Evolutionary conservation across 2,888 invertebrate genomes (phyloP), one percentile per base, ranked within the genome.

Genomic region (Platycheirus albimanus): DNA sequence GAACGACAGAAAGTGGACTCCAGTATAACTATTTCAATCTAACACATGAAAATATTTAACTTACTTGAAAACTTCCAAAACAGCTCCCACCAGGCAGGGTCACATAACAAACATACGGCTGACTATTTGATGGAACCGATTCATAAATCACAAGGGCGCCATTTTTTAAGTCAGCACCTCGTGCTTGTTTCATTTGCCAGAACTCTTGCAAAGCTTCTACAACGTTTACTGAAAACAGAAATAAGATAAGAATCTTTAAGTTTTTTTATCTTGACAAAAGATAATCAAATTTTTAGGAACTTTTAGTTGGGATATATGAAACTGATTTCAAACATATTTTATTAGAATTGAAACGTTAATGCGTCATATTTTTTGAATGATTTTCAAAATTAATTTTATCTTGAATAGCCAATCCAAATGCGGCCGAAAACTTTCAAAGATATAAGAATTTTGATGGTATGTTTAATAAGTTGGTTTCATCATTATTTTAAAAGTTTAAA

Each of bases 181-280:
- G 93, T 61, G 96, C 94, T 86, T 96, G 96, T 91, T 98, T 98
- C 96, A 97, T 97, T 92, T 98, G 97, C 98, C 98, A 98, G 91
- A 98, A 98, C 92, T 98, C 98, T 91, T 98, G 98, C 74, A 98
- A 92, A 7, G 98, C 98, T 91, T 98, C 98, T 75, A 98, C 98
- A 84, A 98, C 98, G 92, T 98, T 98, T 86, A 98, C 98, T 95
- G 93, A 49, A 92, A 24, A 24, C 3, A 24, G 24, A 24, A 24
- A 91, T 61, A 15, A 8, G 3, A 24, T 2, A 47, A 38, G 11
- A 58, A 10, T 28, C 4, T 0, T 17, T 7, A 47, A 47, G 6
- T 19, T 6, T 3, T 7, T 11, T 45, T n/a, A n/a, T n/a, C n/a
- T n/a, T n/a, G n/a, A n/a, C n/a, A n/a, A n/a, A n/a, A n/a, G n/a